These are phyloP conservation scores for Elysia crispata DNA, from an alignment of 2,888 invertebrate genomes.

Conservation along the genomic window DNA sequence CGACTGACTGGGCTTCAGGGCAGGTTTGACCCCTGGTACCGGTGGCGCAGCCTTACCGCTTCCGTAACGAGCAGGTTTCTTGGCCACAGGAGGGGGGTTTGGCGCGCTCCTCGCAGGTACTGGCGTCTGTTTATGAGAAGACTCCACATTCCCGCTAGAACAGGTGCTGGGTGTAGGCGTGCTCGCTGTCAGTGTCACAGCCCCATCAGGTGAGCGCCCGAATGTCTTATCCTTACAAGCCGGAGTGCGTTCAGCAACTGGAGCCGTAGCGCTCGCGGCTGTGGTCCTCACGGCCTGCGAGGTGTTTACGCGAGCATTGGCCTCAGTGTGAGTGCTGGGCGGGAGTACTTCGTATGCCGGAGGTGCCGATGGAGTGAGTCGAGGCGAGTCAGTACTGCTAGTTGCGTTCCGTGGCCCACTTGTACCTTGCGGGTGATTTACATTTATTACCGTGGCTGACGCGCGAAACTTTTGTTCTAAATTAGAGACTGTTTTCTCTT, in stretches of 20 bases:
- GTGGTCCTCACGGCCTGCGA: too few relatives aligned
- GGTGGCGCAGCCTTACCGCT: constrained; percentile 2
- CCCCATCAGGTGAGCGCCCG: neutral
- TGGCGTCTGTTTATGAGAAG: too few relatives aligned
- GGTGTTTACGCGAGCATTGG: too few relatives aligned
- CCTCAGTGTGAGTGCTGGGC: too few relatives aligned
- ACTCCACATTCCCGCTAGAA: neutral
- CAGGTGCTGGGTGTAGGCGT: neutral
- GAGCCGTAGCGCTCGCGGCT: neutral
- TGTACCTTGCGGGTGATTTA: too few relatives aligned
- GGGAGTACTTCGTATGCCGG: too few relatives aligned
- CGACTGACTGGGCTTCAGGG: neutral
- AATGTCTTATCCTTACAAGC: neutral
- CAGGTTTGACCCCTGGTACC: neutral
- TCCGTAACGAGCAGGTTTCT: constrained; percentile 7
- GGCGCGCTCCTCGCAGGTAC: neutral
- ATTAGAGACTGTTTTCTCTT: too few relatives aligned
- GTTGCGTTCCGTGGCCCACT: too few relatives aligned
- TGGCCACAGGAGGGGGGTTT: constrained; percentile 39
- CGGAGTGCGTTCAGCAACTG: neutral
- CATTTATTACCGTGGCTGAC: too few relatives aligned
- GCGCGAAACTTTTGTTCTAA: too few relatives aligned
- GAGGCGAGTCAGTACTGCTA: too few relatives aligned
- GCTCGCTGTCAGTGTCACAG: neutral
- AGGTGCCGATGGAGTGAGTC: too few relatives aligned